Evolutionary conservation across 2,888 invertebrate species (phyloP), one percentile per base, ranked within the genome.

Genomic region (Ectobius pallidus): DNA sequence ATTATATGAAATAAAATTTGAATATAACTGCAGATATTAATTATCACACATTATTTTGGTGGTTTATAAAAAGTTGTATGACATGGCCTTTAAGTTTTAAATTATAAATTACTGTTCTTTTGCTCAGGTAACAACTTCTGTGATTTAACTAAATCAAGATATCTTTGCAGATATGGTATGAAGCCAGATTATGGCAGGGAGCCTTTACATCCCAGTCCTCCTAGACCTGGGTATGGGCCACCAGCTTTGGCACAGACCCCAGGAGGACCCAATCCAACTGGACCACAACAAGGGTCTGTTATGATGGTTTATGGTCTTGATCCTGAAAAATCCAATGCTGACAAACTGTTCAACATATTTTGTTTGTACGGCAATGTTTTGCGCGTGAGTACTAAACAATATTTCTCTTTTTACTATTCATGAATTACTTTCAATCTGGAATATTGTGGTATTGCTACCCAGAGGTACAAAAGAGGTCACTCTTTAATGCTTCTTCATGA

Each of bases 241-340:
- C 84, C 88, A 20, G 88, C 88, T 3, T 84, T 89, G 82, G 87
- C 88, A 86, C 89, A 88, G 81, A 88, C 89, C 1, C 79, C 82
- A 77, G 75, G 70, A 46, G 71, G 73, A 18, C 73, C 75, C 44
- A 70, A 62, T 46, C 71, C 76, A 49, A 55, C 69, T 14, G 76
- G 70, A 20, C 71, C 75, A 20, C 75, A 85, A 80, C 91, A 94
- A 81, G 95, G 94, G 68, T 92, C 95, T 67, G 98, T 99, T 75
- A 92, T 98, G 87, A 98, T 99, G 98, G 96, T 99, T 72, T 99
- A 99, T 85, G 98, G 98, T 2, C 87, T 99, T 76, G 95, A 97
- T 83, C 92, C 93, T 71, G 91, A 94, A 79, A 94, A 95, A 80
- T 94, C 97, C 82, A 99, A 98, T 85, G 94, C 96, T 76, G 97